Conservation (phyloP, 2,113 vertebrate genomes). For the Odontophorus gujanensis region DNA sequence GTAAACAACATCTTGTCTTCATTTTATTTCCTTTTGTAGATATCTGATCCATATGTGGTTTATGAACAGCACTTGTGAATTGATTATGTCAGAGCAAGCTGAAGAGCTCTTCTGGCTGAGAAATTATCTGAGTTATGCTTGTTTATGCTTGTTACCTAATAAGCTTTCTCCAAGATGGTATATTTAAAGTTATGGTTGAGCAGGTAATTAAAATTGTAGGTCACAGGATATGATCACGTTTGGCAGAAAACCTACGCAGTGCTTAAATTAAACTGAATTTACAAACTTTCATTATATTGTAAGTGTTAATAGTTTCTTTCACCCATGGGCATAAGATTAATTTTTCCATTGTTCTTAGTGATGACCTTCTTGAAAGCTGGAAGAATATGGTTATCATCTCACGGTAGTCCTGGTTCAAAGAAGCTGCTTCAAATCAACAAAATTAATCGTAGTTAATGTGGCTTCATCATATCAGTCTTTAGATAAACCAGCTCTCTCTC, state of each 20-base stretch:
- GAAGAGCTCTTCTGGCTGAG: background rate
- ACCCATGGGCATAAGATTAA: background rate
- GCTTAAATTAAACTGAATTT: background rate
- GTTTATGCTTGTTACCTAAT: background rate
- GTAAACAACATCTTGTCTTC: conserved; percentile 52
- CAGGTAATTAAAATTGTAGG: conserved; percentile 42
- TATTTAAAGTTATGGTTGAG: background rate
- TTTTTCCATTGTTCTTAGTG: background rate
- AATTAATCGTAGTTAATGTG: background rate
- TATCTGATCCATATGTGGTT: conserved; percentile 14
- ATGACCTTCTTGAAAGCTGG: background rate
- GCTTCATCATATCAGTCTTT: background rate
- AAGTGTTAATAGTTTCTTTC: background rate
- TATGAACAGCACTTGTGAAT: background rate
- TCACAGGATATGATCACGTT: background rate
- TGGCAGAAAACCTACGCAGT: background rate
- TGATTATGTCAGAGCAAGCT: background rate
- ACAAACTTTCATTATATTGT: background rate
- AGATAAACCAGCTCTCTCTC: background rate
- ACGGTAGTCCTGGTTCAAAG: background rate
- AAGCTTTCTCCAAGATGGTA: background rate
- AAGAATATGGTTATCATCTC: background rate
- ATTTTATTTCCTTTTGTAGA: conserved; percentile 32
- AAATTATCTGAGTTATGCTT: background rate
- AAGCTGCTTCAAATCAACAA: background rate